Conservation (phyloP, 2,888 invertebrate species). For the Phymatocera aterrima region DNA sequence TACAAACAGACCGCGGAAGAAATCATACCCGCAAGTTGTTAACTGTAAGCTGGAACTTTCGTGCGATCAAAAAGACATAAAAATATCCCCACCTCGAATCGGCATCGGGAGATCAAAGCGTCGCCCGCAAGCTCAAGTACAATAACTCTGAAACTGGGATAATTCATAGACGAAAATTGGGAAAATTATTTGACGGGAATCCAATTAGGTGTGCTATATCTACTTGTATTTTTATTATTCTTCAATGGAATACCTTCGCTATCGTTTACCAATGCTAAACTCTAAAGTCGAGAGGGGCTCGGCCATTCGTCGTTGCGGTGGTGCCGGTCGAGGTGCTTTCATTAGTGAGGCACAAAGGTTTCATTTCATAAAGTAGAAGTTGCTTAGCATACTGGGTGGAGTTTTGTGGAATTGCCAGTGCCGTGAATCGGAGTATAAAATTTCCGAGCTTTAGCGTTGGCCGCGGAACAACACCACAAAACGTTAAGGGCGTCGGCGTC, state of each 20-base stretch:
- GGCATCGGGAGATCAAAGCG: not conserved
- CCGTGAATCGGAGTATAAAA: slow-evolving; percentile 36
- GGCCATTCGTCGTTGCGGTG: not conserved
- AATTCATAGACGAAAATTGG: not conserved
- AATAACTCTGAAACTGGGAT: not conserved
- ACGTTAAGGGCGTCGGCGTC: slow-evolving; percentile 22
- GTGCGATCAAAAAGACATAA: not conserved
- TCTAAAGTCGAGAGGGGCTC: not conserved
- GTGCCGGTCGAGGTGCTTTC: slow-evolving; percentile 8
- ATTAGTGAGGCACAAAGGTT: slow-evolving; percentile 40
- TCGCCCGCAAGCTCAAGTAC: not conserved
- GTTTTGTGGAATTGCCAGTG: slow-evolving; percentile 24
- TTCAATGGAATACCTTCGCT: not conserved
- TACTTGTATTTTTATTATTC: not conserved
- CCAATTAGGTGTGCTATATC: not conserved
- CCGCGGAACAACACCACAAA: slow-evolving; percentile 11
- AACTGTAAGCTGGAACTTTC: not conserved
- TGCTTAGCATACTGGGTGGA: slow-evolving; percentile 42
- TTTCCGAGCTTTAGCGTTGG: not conserved
- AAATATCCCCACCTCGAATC: not conserved
- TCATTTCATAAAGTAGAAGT: slow-evolving; percentile 36
- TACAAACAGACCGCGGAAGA: not conserved
- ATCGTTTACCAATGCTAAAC: slow-evolving; percentile 25
- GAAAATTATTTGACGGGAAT: not conserved
- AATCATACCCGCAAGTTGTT: not conserved